Base-by-base conservation (phyloP, 2,113 vertebrate species). In the Suricata suricatta region DNA sequence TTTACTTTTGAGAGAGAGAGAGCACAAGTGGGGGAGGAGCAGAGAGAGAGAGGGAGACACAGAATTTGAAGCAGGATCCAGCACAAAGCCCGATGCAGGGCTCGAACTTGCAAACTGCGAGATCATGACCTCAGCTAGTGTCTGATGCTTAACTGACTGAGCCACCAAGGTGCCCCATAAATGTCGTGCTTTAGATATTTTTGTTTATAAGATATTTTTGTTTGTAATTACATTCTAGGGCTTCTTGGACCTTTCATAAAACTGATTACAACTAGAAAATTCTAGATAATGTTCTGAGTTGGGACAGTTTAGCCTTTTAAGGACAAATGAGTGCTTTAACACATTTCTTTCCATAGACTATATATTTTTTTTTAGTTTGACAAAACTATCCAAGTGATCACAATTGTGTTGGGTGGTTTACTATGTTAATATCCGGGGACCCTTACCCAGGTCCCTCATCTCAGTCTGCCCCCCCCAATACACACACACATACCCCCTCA, bases 281-380 rank as follows among this genome's bases (percentile, higher is more conserved):
- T 35, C 74, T 60, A 71, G 23, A 77, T 85, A 86, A 95, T 77
- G 41, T 66, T 86, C 9, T 5, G 35, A 92, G 11, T 52, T 66
- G 63, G 44, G 41, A 27, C 41, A 47, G 2, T 71, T 87, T 77
- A 77, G 27, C 6, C 74, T 88, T 95, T 41, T 71, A 72, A 81
- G 52, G 29, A 88, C 11, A 85, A 71, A 31, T 23, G 86, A 79
- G 27, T 50, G 63, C 21, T 54, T 44, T 12, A 68, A 68, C 44
- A 54, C 74, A 71, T 82, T 82, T 86, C 17, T 63, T 33, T 87
- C 23, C 64, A 68, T n/a, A 86, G 66, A 64, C 31, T 66, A 54
- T 60, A 54, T 21, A 74, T 93, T 88, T 92, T 81, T 41, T 41
- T 85, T 81, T 66, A 57, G n/a, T 88, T 93, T 93, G 38, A 93